Percentiles rank a stretch among this genome's conserved stretches.
Conservation (phyloP, 2,797 vertebrate species). For the Artibeus lituratus region DNA sequence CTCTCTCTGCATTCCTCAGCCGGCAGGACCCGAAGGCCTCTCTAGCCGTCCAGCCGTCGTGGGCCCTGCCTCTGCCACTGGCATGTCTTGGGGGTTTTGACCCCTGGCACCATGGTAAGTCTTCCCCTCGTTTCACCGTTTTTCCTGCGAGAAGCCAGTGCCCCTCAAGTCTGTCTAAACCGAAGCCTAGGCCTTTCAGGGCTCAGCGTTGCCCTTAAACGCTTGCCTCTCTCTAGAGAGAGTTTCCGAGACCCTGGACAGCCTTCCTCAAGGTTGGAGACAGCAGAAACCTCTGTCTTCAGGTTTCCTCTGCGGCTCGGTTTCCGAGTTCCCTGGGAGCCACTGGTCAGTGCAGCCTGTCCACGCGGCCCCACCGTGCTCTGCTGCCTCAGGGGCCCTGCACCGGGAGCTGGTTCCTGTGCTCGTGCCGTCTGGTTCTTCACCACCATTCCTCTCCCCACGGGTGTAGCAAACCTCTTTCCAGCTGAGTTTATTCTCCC, state of each 20-base stretch:
- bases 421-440: neutral
- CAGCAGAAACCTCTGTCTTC: neutral
- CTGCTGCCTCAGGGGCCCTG: neutral
- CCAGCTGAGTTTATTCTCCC: neutral
- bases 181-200: neutral
- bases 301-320: too few relatives aligned
- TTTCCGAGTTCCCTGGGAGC: neutral
- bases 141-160: neutral
- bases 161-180: neutral
- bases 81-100: neutral
- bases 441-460: neutral
- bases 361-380: neutral
- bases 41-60: neutral
- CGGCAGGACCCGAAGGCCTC: neutral
- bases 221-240: neutral
- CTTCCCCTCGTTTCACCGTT: neutral
- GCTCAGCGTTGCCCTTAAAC: neutral
- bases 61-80: neutral
- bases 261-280: neutral
- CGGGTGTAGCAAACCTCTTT: neutral
- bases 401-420: too few relatives aligned
- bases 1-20: neutral
- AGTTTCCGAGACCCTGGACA: neutral
- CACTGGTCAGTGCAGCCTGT: accelerated
- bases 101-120: conserved; percentile 26